phyloP scores from a whole-genome alignment of 64 coral and sea anemone genomes.

The Astreopora myriophthalma region DNA sequence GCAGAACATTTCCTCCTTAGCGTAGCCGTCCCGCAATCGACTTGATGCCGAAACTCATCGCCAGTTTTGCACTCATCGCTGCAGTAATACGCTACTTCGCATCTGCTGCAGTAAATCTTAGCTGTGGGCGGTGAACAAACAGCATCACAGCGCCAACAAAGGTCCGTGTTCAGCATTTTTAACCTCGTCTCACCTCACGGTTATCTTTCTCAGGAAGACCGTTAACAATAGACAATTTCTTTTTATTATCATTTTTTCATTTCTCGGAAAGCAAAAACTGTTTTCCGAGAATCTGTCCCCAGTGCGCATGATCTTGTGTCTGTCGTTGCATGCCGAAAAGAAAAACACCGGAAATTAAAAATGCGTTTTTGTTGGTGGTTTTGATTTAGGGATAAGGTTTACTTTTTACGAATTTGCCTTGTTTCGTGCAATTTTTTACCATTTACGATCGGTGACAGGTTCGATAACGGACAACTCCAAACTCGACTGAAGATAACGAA shows the following conservation, averaged over 20 bases:
- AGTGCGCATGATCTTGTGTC: background rate
- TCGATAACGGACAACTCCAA: too few species aligned
- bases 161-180: slow-evolving; percentile 13
- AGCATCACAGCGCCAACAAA: slow-evolving; percentile 52
- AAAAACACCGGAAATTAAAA: too few species aligned
- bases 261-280: background rate
- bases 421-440: too few species aligned
- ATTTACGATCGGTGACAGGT: too few species aligned
- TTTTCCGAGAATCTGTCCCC: background rate
- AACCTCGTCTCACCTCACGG: background rate
- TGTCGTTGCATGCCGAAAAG: too few species aligned
- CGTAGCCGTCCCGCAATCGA: slow-evolving; percentile 54
- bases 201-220: background rate
- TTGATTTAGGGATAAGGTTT: too few species aligned
- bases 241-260: background rate
- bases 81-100: slow-evolving; percentile 65
- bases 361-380: too few species aligned
- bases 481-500: too few species aligned
- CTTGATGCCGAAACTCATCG: slow-evolving; percentile 64
- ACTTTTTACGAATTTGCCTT: too few species aligned
- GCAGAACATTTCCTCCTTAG: background rate
- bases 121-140: background rate
- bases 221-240: background rate
- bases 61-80: slow-evolving; percentile 33
- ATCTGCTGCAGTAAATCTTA: slow-evolving; percentile 20